A percentile compares a stretch with the other conserved stretches of the same genome.
phyloP scores from a whole-genome alignment of 2,797 vertebrate genomes.

The Hafferia zeledoni region DNA sequence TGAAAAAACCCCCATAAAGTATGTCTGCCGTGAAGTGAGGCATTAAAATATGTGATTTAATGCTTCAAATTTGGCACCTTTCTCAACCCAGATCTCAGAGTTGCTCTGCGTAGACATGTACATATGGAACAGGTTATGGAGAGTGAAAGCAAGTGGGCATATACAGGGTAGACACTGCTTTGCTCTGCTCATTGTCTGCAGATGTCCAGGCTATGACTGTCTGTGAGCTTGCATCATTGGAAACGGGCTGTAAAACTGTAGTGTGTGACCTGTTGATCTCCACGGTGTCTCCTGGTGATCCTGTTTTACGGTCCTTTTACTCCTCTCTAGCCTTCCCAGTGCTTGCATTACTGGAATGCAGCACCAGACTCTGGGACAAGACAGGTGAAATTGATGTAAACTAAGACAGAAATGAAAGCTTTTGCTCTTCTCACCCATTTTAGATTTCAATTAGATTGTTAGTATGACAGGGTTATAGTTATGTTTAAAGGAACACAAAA shows the following conservation, averaged over 20 bases:
- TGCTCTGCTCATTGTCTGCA: neutral
- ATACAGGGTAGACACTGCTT: fast-evolving
- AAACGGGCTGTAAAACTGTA: neutral
- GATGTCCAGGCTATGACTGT: neutral
- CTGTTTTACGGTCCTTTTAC: neutral
- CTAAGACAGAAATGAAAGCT: neutral
- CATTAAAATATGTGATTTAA: neutral
- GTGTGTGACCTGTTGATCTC: neutral
- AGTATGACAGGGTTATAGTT: neutral
- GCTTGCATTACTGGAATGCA: neutral
- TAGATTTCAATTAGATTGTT: neutral
- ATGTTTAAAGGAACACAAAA: neutral
- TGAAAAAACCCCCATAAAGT: neutral
- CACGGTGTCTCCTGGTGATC: neutral
- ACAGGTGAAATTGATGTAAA: slow-evolving; percentile 14
- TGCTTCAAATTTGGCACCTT: neutral
- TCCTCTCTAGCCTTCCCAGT: neutral
- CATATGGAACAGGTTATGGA: neutral
- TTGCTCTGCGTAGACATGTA: neutral
- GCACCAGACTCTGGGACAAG: neutral
- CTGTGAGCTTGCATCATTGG: neutral
- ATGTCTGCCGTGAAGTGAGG: neutral
- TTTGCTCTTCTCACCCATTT: neutral
- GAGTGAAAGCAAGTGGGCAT: neutral
- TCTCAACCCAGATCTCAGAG: neutral